Percentiles rank a stretch among this genome's conserved stretches.
Conservation (phyloP, 2,113 vertebrate species). For the Cygnus buccinator region DNA sequence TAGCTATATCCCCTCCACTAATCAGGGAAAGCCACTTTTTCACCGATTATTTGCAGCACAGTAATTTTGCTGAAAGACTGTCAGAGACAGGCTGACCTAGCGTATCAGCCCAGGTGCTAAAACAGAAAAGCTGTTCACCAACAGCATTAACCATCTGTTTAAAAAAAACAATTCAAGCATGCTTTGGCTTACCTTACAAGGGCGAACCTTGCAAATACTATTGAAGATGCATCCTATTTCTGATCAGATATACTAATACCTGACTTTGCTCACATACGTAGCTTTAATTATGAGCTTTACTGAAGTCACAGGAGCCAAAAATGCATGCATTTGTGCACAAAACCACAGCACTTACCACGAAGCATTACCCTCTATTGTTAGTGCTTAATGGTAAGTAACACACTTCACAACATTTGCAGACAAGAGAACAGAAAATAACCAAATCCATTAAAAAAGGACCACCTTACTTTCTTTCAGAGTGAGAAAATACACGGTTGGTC, state of each 20-base stretch:
- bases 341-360: neutral
- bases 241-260: neutral
- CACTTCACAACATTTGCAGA: neutral
- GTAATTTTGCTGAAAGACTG: neutral
- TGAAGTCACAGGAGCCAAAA: neutral
- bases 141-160: neutral
- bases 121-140: neutral
- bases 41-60: neutral
- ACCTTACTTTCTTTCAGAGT: neutral
- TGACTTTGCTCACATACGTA: neutral
- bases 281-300: neutral
- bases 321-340: accelerated
- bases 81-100: neutral
- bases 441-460: neutral
- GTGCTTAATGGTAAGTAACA: neutral
- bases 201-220: neutral
- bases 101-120: neutral
- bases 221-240: neutral
- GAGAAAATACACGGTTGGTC: accelerated
- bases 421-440: neutral
- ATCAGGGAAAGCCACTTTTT: neutral
- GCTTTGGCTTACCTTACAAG: accelerated
- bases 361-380: neutral
- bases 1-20: neutral
- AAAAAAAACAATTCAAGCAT: neutral